These are phyloP conservation scores for Eumeta japonica DNA, from an alignment of 1,140 invertebrate genomes.

Conservation along the genomic window DNA sequence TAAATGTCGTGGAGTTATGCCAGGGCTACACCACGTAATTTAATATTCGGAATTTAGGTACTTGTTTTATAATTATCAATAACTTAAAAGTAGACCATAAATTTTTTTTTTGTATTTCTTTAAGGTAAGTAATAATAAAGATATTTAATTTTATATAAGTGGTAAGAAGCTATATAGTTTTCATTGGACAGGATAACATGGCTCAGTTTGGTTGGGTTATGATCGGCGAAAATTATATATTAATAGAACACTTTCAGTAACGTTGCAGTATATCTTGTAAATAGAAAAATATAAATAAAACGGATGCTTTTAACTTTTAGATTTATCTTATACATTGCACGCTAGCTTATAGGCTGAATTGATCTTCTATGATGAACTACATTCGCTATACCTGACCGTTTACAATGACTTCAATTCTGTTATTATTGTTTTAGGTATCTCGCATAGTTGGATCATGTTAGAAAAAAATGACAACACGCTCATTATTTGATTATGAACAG, in stretches of 20 bases:
- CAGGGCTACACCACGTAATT: too few species aligned
- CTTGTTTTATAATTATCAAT: slow-evolving; percentile 73
- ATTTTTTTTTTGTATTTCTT: slow-evolving; percentile 95
- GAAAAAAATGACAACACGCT: slow-evolving; percentile 86
- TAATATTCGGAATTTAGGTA: too few species aligned
- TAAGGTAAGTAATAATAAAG: slow-evolving; percentile 16
- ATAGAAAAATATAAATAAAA: too few species aligned
- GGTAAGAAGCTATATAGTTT: too few species aligned
- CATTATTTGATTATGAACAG: slow-evolving; percentile 56
- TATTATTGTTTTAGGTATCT: too few species aligned
- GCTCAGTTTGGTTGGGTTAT: slow-evolving; percentile 91
- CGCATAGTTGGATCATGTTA: slow-evolving; percentile 76
- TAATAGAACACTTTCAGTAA: too few species aligned
- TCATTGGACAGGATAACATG: slow-evolving; percentile 90
- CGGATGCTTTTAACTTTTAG: too few species aligned
- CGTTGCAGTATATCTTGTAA: slow-evolving; percentile 69
- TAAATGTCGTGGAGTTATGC: too few species aligned
- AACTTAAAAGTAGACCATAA: slow-evolving; percentile 70
- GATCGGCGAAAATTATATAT: too few species aligned
- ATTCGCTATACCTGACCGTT: slow-evolving; percentile 67
- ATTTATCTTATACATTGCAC: too few species aligned
- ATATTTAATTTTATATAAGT: neutral
- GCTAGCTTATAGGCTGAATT: too few species aligned
- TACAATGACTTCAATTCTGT: slow-evolving; percentile 69
- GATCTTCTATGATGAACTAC: too few species aligned